phyloP scores from a whole-genome alignment of 2,888 invertebrate genomes.

The Thymelicus lineola region DNA sequence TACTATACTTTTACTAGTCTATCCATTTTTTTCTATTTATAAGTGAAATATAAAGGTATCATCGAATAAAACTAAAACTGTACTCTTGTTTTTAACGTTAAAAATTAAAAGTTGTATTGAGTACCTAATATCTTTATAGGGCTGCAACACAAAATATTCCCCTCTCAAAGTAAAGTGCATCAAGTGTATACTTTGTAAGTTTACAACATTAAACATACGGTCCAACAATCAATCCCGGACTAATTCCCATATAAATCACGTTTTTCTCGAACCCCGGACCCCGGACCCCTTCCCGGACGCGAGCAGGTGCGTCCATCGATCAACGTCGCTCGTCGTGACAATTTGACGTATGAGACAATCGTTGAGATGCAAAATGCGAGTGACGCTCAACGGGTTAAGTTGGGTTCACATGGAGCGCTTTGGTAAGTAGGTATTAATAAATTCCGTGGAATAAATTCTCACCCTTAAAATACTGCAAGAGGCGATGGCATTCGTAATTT shows the following conservation, averaged over 20 bases:
- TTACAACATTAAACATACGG: conserved; percentile 7
- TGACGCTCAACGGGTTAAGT: conserved; percentile 55
- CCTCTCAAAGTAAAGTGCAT: not conserved
- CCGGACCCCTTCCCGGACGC: conserved; percentile 52
- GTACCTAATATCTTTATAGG: too few relatives aligned
- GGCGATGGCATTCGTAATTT: too few relatives aligned
- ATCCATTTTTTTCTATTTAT: too few relatives aligned
- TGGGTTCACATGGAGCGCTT: conserved; percentile 56
- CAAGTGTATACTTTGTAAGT: not conserved
- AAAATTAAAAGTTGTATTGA: too few relatives aligned
- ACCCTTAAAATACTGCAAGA: too few relatives aligned
- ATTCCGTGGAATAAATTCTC: too few relatives aligned
- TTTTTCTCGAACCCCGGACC: conserved; percentile 34
- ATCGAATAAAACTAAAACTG: too few relatives aligned
- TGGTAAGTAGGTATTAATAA: too few relatives aligned
- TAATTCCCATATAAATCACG: conserved; percentile 38
- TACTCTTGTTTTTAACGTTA: too few relatives aligned
- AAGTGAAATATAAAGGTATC: too few relatives aligned
- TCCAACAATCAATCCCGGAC: conserved; percentile 32
- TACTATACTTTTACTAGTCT: too few relatives aligned
- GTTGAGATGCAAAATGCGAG: conserved; percentile 72
- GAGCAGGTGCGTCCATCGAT: conserved; percentile 79
- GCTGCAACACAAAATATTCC: too few relatives aligned
- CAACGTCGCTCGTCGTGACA: conserved; percentile 75
- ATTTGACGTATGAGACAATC: conserved; percentile 84